phyloP scores from a whole-genome alignment of 2,797 vertebrate genomes.

The Lacerta bilineata region DNA sequence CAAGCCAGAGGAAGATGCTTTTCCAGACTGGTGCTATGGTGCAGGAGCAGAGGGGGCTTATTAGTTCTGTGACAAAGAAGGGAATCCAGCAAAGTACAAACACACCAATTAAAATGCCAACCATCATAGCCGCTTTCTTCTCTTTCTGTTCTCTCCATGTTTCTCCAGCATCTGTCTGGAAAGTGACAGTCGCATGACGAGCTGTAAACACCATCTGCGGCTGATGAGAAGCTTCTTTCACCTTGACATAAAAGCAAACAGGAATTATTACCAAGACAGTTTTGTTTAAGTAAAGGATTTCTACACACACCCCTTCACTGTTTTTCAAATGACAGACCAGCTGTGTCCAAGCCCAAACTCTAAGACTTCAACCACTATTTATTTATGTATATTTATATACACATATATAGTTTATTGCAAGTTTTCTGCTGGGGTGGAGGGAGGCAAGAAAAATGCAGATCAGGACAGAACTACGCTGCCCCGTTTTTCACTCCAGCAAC shows the following conservation, averaged over 20 bases:
- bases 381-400: conserved; percentile 3
- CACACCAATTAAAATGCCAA: conserved; percentile 88
- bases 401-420: no score
- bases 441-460: neutral
- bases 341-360: conserved; percentile 52
- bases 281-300: conserved; percentile 54
- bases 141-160: conserved; percentile 78
- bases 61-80: conserved; percentile 87
- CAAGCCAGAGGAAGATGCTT: conserved; percentile 90
- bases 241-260: conserved; percentile 77
- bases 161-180: conserved; percentile 71
- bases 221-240: conserved; percentile 68
- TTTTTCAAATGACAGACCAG: conserved; percentile 62
- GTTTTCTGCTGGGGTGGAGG: neutral
- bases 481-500: neutral
- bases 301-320: conserved; percentile 1
- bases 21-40: conserved; percentile 78
- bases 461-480: no score
- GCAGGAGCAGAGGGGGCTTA: conserved; percentile 81
- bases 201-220: conserved; percentile 75
- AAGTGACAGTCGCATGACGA: conserved; percentile 62
- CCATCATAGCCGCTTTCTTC: conserved; percentile 80
- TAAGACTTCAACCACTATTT: neutral
- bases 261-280: conserved; percentile 63
- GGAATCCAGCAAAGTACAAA: conserved; percentile 90